Evolutionary conservation across 2,113 vertebrate genomes (phyloP), one percentile per base, ranked within the genome.

Genomic region (Panthera tigris): DNA sequence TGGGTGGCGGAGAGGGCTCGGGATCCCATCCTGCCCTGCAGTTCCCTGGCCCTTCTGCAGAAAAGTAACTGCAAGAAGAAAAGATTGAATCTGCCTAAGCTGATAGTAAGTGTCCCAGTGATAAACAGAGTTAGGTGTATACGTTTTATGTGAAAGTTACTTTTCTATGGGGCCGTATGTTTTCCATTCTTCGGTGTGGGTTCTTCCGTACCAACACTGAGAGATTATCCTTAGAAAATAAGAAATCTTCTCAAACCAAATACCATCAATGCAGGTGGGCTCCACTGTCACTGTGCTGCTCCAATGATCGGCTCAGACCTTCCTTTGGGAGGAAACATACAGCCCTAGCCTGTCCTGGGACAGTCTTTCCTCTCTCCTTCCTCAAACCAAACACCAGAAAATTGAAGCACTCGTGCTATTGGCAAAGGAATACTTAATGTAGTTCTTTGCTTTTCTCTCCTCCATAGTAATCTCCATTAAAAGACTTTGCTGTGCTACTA

Each of bases 371-470:
- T 90, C 83, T 97, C 92, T 97, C 55, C 89, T 95, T 94, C 97
- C 89, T 97, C 91, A 94, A 97, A 96, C 66, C 97, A 97, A 94
- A 94, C 94, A 93, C 18, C 16, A 95, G 97, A 95, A 95, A 74
- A 84, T 15, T 65, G 93, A 97, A 97, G 95, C 33, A 74, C 78
- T 96, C 63, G 11, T 96, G 95, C 95, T 95, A 0, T 98, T 98
- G 97, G 96, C 97, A 98, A 98, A 98, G 98, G 98, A 98, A 97
- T 89, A 14, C 25, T 57, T 95, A 85, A 15, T 63, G 89, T 65
- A 98, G 95, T 98, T 98, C 98, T 99, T 98, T 98, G 98, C 98
- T 99, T 99, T 99, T 97, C 98, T 98, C 98, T 98, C 96, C 98
- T 98, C 97, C 98, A 85, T 98, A 88, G 97, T 97, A 98, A 97